Percentiles rank a stretch among this genome's conserved stretches.
Conservation (phyloP, 2,797 vertebrate genomes). For the Parambassis ranga region DNA sequence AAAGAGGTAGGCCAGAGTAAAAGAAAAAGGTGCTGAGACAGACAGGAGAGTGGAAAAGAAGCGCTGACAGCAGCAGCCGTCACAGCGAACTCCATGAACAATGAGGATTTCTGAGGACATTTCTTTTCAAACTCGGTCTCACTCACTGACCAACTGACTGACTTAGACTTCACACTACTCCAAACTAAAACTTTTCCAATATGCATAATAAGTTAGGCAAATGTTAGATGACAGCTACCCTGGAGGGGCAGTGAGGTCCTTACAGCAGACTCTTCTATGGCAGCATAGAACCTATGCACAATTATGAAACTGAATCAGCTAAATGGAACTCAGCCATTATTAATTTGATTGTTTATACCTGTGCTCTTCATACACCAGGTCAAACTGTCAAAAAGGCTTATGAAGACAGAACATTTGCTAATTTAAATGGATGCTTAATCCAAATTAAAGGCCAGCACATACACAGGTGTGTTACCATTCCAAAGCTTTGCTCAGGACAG, state of each 20-base stretch:
- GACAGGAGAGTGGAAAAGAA: constrained; percentile 25
- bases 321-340: background rate
- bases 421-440: constrained; percentile 2
- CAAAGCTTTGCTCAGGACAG: no score
- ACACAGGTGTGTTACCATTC: constrained; percentile 1
- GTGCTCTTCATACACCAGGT: background rate
- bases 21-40: constrained; percentile 32
- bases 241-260: background rate
- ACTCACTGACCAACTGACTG: constrained; percentile 16
- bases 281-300: no score
- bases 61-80: constrained; percentile 48
- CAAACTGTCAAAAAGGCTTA: background rate
- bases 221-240: background rate
- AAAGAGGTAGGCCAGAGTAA: background rate
- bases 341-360: background rate
- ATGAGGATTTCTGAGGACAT: constrained; percentile 21
- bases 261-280: no score
- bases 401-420: background rate
- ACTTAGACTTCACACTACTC: constrained; percentile 1
- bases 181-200: constrained; percentile 14
- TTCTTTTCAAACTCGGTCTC: constrained; percentile 28
- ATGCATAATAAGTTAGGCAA: constrained; percentile 2
- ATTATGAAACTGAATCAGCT: background rate
- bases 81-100: constrained; percentile 15
- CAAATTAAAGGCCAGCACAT: background rate